Base-by-base conservation (phyloP, 2,113 vertebrate species). In the Scartelaos histophorus region DNA sequence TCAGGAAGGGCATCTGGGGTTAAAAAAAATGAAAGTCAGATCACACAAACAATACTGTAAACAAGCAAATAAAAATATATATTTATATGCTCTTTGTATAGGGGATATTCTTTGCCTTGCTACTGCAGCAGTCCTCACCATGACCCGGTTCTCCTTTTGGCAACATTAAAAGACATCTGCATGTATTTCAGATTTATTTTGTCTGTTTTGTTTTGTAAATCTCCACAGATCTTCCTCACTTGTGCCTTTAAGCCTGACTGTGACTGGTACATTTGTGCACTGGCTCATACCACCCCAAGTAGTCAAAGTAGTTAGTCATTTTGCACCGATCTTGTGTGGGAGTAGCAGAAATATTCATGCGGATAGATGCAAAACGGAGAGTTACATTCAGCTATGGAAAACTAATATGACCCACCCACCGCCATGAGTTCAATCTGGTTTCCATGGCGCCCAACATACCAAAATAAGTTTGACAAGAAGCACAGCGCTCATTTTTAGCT, bases 401-500 rank as follows among this genome's bases (percentile, higher is more conserved):
- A 75, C 29, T 79, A 88, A 82, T 76, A 69, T 69, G 75, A 86
- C 82, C 78, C 68, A 35, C 60, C 54, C 82, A 64, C 70, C 77
- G 71, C 82, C 77, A 66, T 49, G 1, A 80, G 80, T 43, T 7
- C 25, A 5, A 21, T 65, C 66, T 34, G 22, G 87, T 88, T 87
- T 77, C 87, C 46, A 82, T 87, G 79, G 83, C 78, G 74, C 47
- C 34, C 29, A 11, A 71, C 72, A 86, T 78, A 87, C 78, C 74
- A 78, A 35, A 87, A 80, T 85, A 88, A 84, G 82, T 87, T 84
- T 91, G 91, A 93, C 90, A 90, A 75, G 83, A 68, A 61, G 70
- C 75, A 67, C 67, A 77, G 78, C 2, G 17, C 49, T 9, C 49
- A 21, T 54, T 54, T 88, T 85, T 82, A 25, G 56, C 2, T 25